Evolutionary conservation across 2,113 vertebrate genomes (phyloP).

Genomic region (Myotis lucifugus): DNA sequence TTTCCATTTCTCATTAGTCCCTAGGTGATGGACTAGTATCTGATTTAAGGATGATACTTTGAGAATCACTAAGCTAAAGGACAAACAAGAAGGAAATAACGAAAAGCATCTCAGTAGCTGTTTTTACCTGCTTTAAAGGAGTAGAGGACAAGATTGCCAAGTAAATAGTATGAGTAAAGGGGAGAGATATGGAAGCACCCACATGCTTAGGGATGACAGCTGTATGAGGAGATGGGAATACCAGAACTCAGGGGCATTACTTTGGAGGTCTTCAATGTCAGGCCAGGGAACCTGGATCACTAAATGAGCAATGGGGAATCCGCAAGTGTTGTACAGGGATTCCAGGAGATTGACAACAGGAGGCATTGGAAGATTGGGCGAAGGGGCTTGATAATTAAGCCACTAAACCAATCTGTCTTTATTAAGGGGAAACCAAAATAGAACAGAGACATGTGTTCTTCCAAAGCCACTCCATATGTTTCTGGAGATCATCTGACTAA

Average conservation of each 20-base stretch:
- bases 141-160: rapidly evolving
- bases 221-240: neutral
- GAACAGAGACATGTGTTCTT: conserved; percentile 13
- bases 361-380: neutral
- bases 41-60: neutral
- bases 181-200: neutral
- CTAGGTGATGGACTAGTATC: neutral
- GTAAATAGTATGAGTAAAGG: neutral
- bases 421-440: conserved; percentile 36
- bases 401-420: conserved; percentile 34
- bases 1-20: neutral
- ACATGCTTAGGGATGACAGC: neutral
- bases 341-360: neutral
- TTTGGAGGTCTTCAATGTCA: neutral
- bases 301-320: neutral
- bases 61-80: neutral
- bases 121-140: neutral
- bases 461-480: conserved; percentile 5
- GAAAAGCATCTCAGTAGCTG: neutral
- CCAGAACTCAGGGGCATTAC: neutral
- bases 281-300: neutral
- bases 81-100: neutral
- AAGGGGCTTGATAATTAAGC: conserved; percentile 13
- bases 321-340: neutral
- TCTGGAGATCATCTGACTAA: neutral